Evolutionary conservation across 1,140 invertebrate species (phyloP).

Genomic region (Amyelois transitella): DNA sequence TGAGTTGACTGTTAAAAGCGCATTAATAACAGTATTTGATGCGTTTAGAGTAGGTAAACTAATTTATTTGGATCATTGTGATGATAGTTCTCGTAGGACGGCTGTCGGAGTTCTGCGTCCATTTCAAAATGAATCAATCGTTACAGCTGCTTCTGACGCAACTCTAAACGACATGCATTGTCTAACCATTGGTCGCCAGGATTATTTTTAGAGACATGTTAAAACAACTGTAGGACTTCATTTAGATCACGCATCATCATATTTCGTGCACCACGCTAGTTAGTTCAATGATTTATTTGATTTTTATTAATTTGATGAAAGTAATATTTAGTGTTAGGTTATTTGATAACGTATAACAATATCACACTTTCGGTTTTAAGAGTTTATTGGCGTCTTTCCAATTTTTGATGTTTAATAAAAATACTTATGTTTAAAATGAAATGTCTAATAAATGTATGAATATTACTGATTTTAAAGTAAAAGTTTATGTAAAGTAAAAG

Average conservation of each 20-base stretch:
- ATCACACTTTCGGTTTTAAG: background rate
- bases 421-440: background rate
- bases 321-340: constrained; percentile 1
- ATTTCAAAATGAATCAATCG: constrained; percentile 12
- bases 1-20: background rate
- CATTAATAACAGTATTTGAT: background rate
- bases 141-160: constrained; percentile 12
- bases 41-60: background rate
- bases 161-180: constrained; percentile 24
- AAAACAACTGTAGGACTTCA: constrained; percentile 31
- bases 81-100: background rate
- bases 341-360: background rate
- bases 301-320: background rate
- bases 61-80: background rate
- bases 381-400: background rate
- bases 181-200: constrained; percentile 28
- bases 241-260: background rate
- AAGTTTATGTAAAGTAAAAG: no score
- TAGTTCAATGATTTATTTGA: constrained; percentile 3
- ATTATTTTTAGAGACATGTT: constrained; percentile 29
- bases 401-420: background rate
- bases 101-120: background rate
- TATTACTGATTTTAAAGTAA: background rate
- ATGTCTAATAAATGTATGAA: background rate
- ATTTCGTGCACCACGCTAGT: constrained; percentile 1